Percentiles rank a stretch among this genome's conserved stretches.
Evolutionary conservation across 2,888 invertebrate species (phyloP).

Genomic region (Amitus sp.): DNA sequence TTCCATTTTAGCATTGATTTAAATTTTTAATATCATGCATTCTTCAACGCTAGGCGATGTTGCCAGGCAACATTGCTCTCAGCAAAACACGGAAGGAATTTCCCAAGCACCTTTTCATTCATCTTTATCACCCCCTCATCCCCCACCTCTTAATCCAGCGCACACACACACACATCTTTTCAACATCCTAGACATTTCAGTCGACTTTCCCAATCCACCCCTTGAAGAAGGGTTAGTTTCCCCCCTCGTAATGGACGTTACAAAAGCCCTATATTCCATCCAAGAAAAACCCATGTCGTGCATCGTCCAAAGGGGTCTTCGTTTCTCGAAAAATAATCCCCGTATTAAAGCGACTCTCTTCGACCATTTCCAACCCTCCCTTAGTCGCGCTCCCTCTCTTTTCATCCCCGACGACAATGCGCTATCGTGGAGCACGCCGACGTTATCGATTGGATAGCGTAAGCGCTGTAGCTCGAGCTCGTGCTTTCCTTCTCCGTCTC

Average conservation of each 20-base stretch:
- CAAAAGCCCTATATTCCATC: no score
- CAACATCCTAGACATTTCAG: no score
- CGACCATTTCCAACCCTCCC: neutral
- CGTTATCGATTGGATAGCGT: constrained; percentile 59
- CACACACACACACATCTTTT: neutral
- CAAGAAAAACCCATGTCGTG: no score
- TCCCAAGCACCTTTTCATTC: constrained; percentile 34
- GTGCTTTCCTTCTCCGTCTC: constrained; percentile 50
- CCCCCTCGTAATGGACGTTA: no score
- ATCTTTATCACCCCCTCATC: constrained; percentile 22
- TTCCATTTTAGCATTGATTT: no score
- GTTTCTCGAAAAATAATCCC: neutral
- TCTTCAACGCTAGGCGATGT: constrained; percentile 40
- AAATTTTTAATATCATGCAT: neutral
- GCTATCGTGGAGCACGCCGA: constrained; percentile 54
- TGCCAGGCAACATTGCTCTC: constrained; percentile 42
- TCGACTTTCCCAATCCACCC: no score
- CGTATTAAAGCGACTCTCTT: neutral
- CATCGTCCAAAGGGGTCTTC: neutral
- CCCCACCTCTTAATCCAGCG: constrained; percentile 17
- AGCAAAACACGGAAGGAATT: constrained; percentile 33
- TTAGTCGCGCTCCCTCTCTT: constrained; percentile 16
- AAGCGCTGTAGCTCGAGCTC: constrained; percentile 44
- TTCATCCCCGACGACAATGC: constrained; percentile 44
- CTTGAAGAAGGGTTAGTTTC: no score